Evolutionary conservation across 2,797 vertebrate genomes (phyloP), one percentile per base, ranked within the genome.

Genomic region (Petrocephalus schoutedeni): DNA sequence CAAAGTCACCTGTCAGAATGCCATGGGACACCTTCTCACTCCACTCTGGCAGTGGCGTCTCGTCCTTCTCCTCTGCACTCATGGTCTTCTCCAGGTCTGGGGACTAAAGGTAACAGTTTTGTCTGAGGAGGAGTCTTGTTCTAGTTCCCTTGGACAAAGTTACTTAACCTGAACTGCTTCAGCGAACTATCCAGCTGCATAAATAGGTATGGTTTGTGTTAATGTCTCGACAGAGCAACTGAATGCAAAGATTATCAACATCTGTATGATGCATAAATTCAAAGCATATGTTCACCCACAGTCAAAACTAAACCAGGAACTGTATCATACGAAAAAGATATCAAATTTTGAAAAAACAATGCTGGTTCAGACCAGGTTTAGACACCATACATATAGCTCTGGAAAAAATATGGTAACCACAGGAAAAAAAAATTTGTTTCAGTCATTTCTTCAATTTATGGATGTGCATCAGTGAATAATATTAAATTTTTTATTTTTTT

Each of bases 11-110:
- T 95, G 97, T 93, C 91, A 98, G 92, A 90, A 99, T 99, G 92
- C 97, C 96, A 82, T 97, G 97, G 14, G 97, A 96, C 91, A 99
- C 95, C 91, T 97, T 98, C 92, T 98, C 97, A 91, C 98, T 99
- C 98, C 98, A 99, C 54, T 96, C 97, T 84, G 98, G 98, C 88
- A 97, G 89, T 1, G 16, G 59, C 85, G 91, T 91, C 56, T 95
- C 94, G 83, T 93, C 95, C 51, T 93, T 90, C 93, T 86, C 92
- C 91, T 45, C 90, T 89, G 94, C 90, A 53, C 83, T 51, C 58
- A 23, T 84, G 4, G 88, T 87, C 82, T 57, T 19, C 14, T 87
- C 87, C 16, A 91, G 91, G 36, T 61, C 89, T 0, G 51, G 12
- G 41, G 93, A 89, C 71, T 77, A 32, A 77, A 45, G 71, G 36